A percentile compares a stretch with the other conserved stretches of the same genome.
These are phyloP conservation scores for Eucidaris tribuloides DNA, from an alignment of 35 echinoderm and acorn worm genomes.

Conservation along the genomic window DNA sequence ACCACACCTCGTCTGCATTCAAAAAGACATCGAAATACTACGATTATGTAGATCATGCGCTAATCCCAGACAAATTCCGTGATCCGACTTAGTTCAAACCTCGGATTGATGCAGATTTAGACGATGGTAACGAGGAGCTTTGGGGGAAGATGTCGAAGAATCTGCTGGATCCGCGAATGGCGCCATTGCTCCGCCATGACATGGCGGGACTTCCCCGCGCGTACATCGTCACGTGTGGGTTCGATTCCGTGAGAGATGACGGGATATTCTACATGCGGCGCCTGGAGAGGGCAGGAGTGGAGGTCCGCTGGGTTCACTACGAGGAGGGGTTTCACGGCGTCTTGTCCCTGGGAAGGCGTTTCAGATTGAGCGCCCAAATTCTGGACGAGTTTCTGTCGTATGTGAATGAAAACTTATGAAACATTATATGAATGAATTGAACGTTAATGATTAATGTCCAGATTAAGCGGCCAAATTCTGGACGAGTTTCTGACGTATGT, in stretches of 20 bases:
- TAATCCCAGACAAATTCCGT: conserved; percentile 45
- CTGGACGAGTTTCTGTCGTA: conserved; percentile 54
- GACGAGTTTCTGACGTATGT: too few relatives aligned
- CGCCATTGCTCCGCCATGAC: conserved; percentile 44
- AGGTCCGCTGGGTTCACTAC: conserved; percentile 47
- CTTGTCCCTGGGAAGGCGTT: conserved; percentile 7
- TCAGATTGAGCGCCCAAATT: conserved; percentile 64
- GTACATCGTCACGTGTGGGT: conserved; percentile 63
- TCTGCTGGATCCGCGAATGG: conserved; percentile 48
- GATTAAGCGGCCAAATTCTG: too few relatives aligned
- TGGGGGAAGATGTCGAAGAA: conserved; percentile 29
- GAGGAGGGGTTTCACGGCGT: conserved; percentile 59
- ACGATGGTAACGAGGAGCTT: conserved; percentile 33
- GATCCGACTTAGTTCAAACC: conserved; percentile 1
- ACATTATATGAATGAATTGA: too few relatives aligned
- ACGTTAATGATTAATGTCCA: too few relatives aligned
- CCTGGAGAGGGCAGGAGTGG: conserved; percentile 49
- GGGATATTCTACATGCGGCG: conserved; percentile 56
- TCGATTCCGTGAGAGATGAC: conserved; percentile 71
- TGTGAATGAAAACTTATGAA: conserved; percentile 37
- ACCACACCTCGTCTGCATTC: conserved; percentile 35
- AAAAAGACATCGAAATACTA: not conserved
- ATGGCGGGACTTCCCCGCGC: conserved; percentile 67
- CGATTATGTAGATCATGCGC: not conserved
- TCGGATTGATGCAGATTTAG: not conserved